Evolutionary conservation across 1,140 invertebrate species (phyloP).

Genomic region (Drosophila sp.): DNA sequence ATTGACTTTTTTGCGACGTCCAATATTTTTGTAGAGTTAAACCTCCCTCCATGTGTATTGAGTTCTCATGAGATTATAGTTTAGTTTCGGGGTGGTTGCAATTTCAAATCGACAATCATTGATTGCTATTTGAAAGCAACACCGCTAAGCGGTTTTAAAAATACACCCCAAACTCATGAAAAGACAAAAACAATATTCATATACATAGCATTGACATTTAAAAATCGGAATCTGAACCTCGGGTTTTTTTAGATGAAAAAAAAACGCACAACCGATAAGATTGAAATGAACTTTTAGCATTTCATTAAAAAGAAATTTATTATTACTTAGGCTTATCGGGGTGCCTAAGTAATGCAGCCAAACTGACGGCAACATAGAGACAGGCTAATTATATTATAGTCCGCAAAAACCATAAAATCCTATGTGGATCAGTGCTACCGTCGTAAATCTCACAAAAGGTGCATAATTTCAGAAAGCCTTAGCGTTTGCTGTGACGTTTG

Average conservation of each 20-base stretch:
- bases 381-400: conserved; percentile 46
- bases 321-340: conserved; percentile 71
- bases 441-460: conserved; percentile 39
- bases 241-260: background rate
- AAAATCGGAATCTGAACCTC: conserved; percentile 24
- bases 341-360: conserved; percentile 23
- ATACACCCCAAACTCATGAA: conserved; percentile 3
- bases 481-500: conserved; percentile 34
- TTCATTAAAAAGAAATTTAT: conserved; percentile 74
- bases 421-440: conserved; percentile 55
- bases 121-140: conserved; percentile 41
- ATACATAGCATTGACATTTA: conserved; percentile 28
- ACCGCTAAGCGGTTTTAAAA: conserved; percentile 35
- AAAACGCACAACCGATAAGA: conserved; percentile 43
- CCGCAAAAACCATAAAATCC: conserved; percentile 59
- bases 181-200: conserved; percentile 14
- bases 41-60: conserved; percentile 23
- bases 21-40: conserved; percentile 12
- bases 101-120: conserved; percentile 7
- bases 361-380: conserved; percentile 30
- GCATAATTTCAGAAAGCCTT: conserved; percentile 34
- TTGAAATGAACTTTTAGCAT: conserved; percentile 50
- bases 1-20: conserved; percentile 20
- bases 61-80: background rate
- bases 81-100: conserved; percentile 33